Base-by-base conservation (phyloP, 2,888 invertebrate genomes). In the Drosophila infuscata region DNA sequence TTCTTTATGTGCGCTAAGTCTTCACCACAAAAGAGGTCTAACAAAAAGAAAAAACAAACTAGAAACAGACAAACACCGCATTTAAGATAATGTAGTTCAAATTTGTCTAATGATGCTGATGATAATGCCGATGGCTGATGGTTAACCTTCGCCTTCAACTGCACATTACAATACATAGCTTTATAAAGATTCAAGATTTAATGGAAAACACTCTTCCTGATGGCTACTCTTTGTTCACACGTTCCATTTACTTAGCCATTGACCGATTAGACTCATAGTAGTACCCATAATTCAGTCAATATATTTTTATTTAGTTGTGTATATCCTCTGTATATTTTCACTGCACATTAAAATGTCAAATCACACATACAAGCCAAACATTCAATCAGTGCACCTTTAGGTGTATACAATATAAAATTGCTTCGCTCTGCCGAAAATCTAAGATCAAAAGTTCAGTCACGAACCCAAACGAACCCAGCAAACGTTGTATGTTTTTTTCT, bases 381-480 rank as follows among this genome's bases (percentile, higher is more conserved):
- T 81, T 89, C 89, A 88, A 89, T 87, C 86, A 89, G 85, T 88
- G 77, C 81, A 87, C 82, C 82, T 69, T 0, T 36, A 36, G 17
- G 29, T 36, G 54, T 29, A 36, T 54, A 79, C 76, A 79, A 48
- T 70, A 69, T 74, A 63, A 79, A 74, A 82, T 64, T 60, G 43
- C 68, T 76, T 32, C 56, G 66, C 71, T 67, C 62, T 48, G 53
- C 72, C 69, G 58, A 74, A 81, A 88, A 83, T 74, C 76, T 53
- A 57, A 88, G 86, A 89, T 86, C 89, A 86, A 89, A 81, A 89
- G 86, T 88, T 86, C 86, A 86, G 86, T 86, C 86, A 86, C 86
- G 89, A 86, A 66, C 17, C 62, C 53, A 63, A 76, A 56, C 68
- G 46, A 79, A 67, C 70, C 80, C 49, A 86, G 43, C 61, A 54